phyloP scores from a whole-genome alignment of 2,113 vertebrate species.

The Phrynocephalus versicolor region DNA sequence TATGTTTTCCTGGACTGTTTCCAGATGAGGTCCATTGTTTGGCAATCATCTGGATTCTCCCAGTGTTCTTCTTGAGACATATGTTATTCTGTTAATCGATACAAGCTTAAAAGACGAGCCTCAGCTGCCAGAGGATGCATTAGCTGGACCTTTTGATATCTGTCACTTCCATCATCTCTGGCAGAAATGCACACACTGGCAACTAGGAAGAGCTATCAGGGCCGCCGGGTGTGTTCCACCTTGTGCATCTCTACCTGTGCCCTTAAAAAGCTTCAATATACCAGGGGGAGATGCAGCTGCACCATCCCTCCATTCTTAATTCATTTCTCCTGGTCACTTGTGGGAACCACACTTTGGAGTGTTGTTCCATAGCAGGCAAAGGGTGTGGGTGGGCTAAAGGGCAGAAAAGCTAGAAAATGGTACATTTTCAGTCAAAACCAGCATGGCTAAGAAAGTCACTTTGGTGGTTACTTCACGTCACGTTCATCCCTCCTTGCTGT shows the following conservation, averaged over 20 bases:
- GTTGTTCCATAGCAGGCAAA: neutral
- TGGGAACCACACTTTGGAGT: neutral
- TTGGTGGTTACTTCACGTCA: no score
- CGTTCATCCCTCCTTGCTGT: no score
- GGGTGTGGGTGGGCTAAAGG: neutral
- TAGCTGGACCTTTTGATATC: constrained; percentile 16
- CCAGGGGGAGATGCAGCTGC: neutral
- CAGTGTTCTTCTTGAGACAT: neutral
- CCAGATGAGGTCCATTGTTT: constrained; percentile 12
- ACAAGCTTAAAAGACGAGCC: neutral
- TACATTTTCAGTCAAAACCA: no score
- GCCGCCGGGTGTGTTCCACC: neutral
- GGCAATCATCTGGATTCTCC: constrained; percentile 27
- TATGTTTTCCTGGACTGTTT: neutral
- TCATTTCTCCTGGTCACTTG: neutral
- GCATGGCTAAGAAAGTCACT: no score
- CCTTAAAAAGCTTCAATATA: neutral
- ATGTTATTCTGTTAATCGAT: neutral
- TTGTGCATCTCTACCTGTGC: neutral
- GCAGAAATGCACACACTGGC: neutral
- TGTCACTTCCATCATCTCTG: constrained; percentile 17
- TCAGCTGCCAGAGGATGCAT: neutral
- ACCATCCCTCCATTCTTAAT: no score
- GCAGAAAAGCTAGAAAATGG: neutral
- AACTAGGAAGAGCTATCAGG: neutral